Evolutionary conservation across 2,797 vertebrate genomes (phyloP).

Genomic region (Cuculus canorus): DNA sequence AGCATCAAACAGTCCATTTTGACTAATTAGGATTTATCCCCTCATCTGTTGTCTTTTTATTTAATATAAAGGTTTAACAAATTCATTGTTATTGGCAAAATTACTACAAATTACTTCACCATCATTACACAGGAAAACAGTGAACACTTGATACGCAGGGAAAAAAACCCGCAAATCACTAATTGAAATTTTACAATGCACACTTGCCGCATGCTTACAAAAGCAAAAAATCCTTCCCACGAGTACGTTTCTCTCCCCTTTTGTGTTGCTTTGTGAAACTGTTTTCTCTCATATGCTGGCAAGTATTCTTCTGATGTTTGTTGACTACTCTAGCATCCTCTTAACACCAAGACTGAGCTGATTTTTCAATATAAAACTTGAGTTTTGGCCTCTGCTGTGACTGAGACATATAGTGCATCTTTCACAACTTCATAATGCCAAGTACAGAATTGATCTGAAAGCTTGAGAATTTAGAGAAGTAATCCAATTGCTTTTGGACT

Average conservation of each 20-base stretch:
- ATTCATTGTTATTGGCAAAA: not conserved
- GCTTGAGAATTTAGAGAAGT: not conserved
- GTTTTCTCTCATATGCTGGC: not conserved
- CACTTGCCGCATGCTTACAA: not conserved
- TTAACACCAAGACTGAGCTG: rapidly evolving
- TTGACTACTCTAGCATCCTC: not conserved
- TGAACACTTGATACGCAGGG: not conserved
- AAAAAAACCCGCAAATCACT: not conserved
- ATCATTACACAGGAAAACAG: not conserved
- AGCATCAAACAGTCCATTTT: not conserved
- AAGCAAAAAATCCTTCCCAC: not conserved
- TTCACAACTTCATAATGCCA: not conserved
- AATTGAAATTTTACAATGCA: not conserved
- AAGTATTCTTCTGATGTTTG: not conserved
- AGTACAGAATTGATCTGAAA: not conserved
- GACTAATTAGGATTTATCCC: not conserved
- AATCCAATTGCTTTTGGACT: not conserved
- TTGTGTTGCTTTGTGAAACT: not conserved
- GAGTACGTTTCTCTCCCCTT: not conserved
- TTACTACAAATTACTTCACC: not conserved
- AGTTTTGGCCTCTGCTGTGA: not conserved
- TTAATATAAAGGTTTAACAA: not conserved
- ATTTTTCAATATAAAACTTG: not conserved
- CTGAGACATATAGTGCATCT: not conserved
- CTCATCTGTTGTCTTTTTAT: not conserved